Base-by-base conservation (phyloP, 2,797 vertebrate species). In the Clarias platycephalus region DNA sequence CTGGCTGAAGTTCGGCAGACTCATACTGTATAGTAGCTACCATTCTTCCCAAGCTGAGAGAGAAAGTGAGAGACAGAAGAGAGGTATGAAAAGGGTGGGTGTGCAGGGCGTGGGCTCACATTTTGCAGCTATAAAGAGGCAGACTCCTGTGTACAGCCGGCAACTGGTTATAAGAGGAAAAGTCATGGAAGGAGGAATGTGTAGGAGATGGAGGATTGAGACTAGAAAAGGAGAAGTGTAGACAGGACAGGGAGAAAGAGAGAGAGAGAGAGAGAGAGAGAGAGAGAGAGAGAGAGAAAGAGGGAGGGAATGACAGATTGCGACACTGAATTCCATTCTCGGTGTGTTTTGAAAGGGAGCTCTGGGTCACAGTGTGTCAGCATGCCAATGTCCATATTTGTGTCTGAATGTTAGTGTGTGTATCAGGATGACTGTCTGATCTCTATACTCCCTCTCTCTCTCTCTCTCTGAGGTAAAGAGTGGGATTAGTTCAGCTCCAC, bases 351-450 rank as follows among this genome's bases (percentile, higher is more conserved):
- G 66, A 88, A 66, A 74, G 66, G 74, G 82, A 81, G 86, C 80
- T 77, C 79, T 67, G 71, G 78, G 81, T 72, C 76, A 71, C 71
- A 81, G 64, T 40, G 79, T 78, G 44, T 82, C 74, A 26, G 66
- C 72, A 85, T 66, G 82, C 82, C 78, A 87, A 70, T 87, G 84
- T 84, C 86, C 82, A 84, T 76, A 83, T 85, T 83, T 84, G 79
- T 84, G 68, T 89, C 74, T 84, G 81, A 76, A 40, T 86, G 40
- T 63, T 74, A 63, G 75, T 53, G 74, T 80, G 80, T 82, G 63
- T 71, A 82, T 82, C 63, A 82, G 84, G 72, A 37, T 28, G 64
- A 64, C 64, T 83, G 74, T 83, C 80, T 86, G 85, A 82, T 76
- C 64, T 77, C 63, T 60, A 4, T 13, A 71, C 76, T 40, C 37